A percentile compares a stretch with the other conserved stretches of the same genome.
Evolutionary conservation across 2,113 vertebrate species (phyloP).

Genomic region (Pseudolaguvia tuberculata): DNA sequence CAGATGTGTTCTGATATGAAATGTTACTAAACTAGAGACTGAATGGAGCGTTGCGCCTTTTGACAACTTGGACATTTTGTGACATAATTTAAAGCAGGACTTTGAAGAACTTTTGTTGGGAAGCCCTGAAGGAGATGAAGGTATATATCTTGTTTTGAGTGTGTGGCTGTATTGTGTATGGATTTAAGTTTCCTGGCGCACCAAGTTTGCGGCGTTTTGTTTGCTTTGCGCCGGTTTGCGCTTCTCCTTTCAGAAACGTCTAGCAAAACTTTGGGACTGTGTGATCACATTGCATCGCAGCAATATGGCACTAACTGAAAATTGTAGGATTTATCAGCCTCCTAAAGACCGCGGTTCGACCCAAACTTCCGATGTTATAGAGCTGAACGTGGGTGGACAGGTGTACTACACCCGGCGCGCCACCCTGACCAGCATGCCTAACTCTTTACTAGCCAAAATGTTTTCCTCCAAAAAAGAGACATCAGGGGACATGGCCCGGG

Average conservation of each 20-base stretch:
- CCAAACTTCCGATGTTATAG: conserved; percentile 87
- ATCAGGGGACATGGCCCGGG: conserved; percentile 84
- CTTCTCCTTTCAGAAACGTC: background rate
- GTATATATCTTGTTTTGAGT: background rate
- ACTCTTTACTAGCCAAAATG: conserved; percentile 91
- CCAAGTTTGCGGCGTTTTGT: background rate
- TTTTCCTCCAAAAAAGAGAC: conserved; percentile 87
- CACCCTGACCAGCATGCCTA: conserved; percentile 86
- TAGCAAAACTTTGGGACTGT: conserved; percentile 27
- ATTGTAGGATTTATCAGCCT: conserved; percentile 84
- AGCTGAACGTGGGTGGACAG: conserved; percentile 96
- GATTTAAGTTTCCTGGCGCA: background rate
- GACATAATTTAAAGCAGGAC: conserved; percentile 2
- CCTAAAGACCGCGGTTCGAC: conserved; percentile 77
- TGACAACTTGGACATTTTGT: conserved; percentile 24
- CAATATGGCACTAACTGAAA: conserved; percentile 91
- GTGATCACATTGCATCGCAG: background rate
- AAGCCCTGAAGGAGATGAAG: conserved; percentile 1
- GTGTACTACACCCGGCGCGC: conserved; percentile 93
- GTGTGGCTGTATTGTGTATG: background rate
- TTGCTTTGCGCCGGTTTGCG: conserved; percentile 1
- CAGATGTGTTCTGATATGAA: background rate
- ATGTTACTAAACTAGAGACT: background rate
- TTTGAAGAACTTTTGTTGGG: background rate
- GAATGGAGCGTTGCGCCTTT: background rate